Evolutionary conservation across 92 coral and sea anemone species (phyloP).

Genomic region (Pocillopora grandis): DNA sequence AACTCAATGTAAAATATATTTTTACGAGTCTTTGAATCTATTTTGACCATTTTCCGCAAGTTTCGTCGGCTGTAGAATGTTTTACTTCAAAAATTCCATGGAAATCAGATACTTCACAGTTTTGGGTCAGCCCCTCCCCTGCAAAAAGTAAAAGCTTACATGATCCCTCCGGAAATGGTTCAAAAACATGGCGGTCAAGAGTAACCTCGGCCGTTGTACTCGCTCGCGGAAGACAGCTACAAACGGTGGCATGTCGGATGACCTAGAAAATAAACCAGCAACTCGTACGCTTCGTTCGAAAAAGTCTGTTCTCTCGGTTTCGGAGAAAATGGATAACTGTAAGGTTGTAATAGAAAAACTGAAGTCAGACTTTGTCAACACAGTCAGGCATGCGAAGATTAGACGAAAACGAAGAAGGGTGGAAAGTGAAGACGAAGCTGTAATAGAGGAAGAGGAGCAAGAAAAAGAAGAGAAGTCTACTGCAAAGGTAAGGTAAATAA

Average conservation of each 20-base stretch:
- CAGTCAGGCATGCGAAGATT: not conserved
- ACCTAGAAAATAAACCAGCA: not conserved
- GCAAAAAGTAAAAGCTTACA: not conserved
- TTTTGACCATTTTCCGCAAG: not conserved
- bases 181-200: slow-evolving; percentile 15
- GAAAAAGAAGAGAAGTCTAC: not conserved
- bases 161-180: too few species aligned
- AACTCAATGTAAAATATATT: not conserved
- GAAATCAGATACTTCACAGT: not conserved
- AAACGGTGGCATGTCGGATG: not conserved
- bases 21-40: not conserved
- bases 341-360: not conserved
- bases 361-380: not conserved
- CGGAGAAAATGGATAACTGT: not conserved
- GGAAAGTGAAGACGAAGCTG: not conserved
- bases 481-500: not conserved
- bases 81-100: not conserved
- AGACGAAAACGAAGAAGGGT: not conserved
- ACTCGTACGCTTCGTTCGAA: slow-evolving; percentile 3
- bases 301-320: not conserved
- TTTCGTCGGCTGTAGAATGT: not conserved
- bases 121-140: not conserved
- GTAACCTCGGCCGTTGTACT: not conserved
- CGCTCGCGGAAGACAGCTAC: slow-evolving; percentile 1
- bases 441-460: not conserved